phyloP scores from a whole-genome alignment of 2,797 vertebrate species.

The Intellagama lesueurii region DNA sequence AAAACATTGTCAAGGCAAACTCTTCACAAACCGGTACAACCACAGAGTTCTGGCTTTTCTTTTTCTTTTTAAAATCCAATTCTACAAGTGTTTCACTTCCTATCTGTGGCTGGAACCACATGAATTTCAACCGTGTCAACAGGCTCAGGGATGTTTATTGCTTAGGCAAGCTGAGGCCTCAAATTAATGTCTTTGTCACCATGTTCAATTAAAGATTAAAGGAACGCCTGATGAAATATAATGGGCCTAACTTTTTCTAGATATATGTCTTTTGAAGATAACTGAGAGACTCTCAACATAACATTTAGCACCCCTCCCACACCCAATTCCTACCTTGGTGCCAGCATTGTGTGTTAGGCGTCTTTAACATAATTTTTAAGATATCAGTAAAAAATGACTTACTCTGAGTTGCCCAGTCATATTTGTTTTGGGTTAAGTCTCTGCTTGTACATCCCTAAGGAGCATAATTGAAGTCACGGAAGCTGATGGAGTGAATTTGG shows the following conservation, averaged over 20 bases:
- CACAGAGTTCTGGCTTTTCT: background rate
- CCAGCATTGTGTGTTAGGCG: conserved; percentile 71
- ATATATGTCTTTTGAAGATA: conserved; percentile 51
- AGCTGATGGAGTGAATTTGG: conserved; percentile 75
- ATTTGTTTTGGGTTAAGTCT: conserved; percentile 78
- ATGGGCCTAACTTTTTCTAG: conserved; percentile 65
- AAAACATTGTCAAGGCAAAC: background rate
- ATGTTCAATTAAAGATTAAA: conserved; percentile 74
- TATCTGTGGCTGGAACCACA: conserved; percentile 13
- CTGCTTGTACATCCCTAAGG: conserved; percentile 75
- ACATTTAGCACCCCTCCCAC: conserved; percentile 55
- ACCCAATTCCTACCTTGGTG: conserved; percentile 66
- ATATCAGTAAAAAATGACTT: conserved; percentile 67
- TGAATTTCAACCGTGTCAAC: conserved; percentile 66
- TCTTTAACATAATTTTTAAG: conserved; percentile 72
- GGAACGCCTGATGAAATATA: conserved; percentile 68
- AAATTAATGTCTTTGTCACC: conserved; percentile 72
- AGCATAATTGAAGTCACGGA: conserved; percentile 77
- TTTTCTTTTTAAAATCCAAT: conserved; percentile 39
- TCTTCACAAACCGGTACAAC: conserved; percentile 27
- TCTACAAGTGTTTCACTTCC: conserved; percentile 38
- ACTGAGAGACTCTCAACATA: conserved; percentile 17
- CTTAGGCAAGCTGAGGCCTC: conserved; percentile 60
- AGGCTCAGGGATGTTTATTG: conserved; percentile 48
- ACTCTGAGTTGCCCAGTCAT: conserved; percentile 72